Percentiles rank a stretch among this genome's conserved stretches.
These are phyloP conservation scores for Bucorvus abyssinicus DNA, from an alignment of 2,797 vertebrate species.

Conservation along the genomic window DNA sequence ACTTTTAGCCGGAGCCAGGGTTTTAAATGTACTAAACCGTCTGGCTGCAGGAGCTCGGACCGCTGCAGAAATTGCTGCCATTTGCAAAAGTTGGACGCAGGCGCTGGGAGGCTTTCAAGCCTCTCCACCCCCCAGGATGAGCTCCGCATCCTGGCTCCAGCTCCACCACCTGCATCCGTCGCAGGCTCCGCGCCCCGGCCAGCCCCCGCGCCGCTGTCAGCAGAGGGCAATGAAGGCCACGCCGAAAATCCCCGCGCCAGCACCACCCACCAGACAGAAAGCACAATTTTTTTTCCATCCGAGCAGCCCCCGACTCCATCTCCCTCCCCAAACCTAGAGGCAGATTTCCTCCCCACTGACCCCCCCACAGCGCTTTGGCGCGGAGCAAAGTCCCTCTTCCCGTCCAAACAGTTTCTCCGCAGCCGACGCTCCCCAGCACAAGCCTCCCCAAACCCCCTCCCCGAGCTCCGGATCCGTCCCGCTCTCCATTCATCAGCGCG, in stretches of 20 bases:
- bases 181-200: background rate
- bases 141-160: background rate
- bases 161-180: background rate
- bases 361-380: background rate
- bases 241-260: background rate
- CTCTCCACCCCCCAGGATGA: background rate
- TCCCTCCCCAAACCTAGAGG: constrained; percentile 9
- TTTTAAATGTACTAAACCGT: background rate
- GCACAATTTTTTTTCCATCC: background rate
- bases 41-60: background rate
- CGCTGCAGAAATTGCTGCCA: background rate
- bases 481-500: background rate
- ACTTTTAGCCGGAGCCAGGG: background rate
- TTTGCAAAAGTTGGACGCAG: background rate
- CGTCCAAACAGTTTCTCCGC: background rate
- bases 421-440: background rate
- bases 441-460: background rate
- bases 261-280: constrained; percentile 1
- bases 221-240: constrained; percentile 61
- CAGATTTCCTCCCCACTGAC: background rate
- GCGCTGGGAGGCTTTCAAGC: background rate
- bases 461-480: background rate
- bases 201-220: background rate
- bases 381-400: background rate
- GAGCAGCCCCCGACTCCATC: constrained; percentile 35